These are phyloP conservation scores for Lingula anatina DNA, from an alignment of 2,888 invertebrate species.

Conservation along the genomic window DNA sequence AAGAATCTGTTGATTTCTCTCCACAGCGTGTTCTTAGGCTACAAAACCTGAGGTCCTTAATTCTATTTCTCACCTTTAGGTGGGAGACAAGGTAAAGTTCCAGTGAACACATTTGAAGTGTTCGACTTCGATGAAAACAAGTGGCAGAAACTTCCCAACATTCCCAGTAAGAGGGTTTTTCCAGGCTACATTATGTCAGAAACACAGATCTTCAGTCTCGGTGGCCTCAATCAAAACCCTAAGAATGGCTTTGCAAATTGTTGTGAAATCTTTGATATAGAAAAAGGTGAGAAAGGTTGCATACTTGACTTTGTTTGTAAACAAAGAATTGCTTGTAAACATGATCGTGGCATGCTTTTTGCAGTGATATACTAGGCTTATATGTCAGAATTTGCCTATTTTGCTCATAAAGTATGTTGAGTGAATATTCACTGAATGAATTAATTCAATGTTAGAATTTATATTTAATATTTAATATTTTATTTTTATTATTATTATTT, in stretches of 20 bases:
- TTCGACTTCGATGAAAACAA: slow-evolving; percentile 37
- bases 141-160: slow-evolving; percentile 36
- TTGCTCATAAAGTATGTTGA: background rate
- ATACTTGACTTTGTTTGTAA: background rate
- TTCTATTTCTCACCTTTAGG: no score
- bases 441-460: background rate
- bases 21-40: no score
- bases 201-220: slow-evolving; percentile 41
- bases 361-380: background rate
- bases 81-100: slow-evolving; percentile 44
- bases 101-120: slow-evolving; percentile 40
- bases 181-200: slow-evolving; percentile 38
- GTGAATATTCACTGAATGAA: background rate
- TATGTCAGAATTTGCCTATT: background rate
- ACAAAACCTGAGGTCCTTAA: no score
- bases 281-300: slow-evolving; percentile 25
- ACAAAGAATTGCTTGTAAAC: background rate
- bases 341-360: background rate
- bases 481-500: background rate
- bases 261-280: slow-evolving; percentile 41
- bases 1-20: no score
- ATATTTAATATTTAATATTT: background rate
- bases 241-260: slow-evolving; percentile 40
- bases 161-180: slow-evolving; percentile 47
- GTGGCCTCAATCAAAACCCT: slow-evolving; percentile 43